Evolutionary conservation across 2,888 invertebrate genomes (phyloP).

Genomic region (Platynereis dumerilii): DNA sequence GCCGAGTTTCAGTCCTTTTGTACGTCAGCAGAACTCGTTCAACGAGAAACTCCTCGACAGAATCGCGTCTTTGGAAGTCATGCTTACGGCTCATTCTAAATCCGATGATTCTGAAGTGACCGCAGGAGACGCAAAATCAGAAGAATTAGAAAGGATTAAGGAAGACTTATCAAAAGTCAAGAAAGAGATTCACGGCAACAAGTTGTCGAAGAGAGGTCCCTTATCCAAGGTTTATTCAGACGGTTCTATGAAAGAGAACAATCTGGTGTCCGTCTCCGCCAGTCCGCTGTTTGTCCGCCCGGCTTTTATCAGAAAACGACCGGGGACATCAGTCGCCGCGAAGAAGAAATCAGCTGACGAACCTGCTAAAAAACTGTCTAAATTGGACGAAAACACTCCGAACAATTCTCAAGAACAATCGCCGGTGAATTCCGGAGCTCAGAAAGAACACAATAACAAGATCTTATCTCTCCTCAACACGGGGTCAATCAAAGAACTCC

Average conservation of each 20-base stretch:
- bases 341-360: background rate
- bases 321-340: slow-evolving; percentile 39
- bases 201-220: too few relatives aligned
- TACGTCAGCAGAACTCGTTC: too few relatives aligned
- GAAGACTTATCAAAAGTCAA: too few relatives aligned
- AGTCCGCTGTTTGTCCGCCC: slow-evolving; percentile 16
- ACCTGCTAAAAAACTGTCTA: background rate
- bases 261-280: slow-evolving; percentile 9
- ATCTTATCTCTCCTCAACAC: slow-evolving; percentile 48
- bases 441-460: slow-evolving; percentile 34
- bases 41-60: too few relatives aligned
- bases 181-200: too few relatives aligned
- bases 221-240: slow-evolving; percentile 16
- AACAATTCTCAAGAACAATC: background rate
- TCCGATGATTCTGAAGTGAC: too few relatives aligned
- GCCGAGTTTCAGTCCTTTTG: too few relatives aligned
- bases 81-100: too few relatives aligned
- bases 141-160: too few relatives aligned
- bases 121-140: too few relatives aligned
- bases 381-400: slow-evolving; percentile 4
- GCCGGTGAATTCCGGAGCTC: slow-evolving; percentile 22
- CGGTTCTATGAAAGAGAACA: slow-evolving; percentile 23
- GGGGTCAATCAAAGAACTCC: slow-evolving; percentile 49
- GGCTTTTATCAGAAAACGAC: slow-evolving; percentile 32
- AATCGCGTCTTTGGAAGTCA: too few relatives aligned